These are phyloP conservation scores for Callospermophilus lateralis DNA, from an alignment of 2,113 vertebrate species.

Conservation along the genomic window DNA sequence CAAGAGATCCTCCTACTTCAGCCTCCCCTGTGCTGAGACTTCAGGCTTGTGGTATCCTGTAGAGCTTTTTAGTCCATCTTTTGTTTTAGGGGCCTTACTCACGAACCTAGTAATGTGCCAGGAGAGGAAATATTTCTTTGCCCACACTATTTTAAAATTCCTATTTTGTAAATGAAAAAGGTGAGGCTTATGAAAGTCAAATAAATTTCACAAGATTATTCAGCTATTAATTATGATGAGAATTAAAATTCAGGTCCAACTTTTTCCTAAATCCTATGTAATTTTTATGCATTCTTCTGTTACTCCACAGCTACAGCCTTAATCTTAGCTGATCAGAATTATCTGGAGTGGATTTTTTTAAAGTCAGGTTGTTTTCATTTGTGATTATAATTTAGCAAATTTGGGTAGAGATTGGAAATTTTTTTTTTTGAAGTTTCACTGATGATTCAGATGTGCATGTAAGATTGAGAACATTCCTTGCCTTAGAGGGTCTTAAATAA, in stretches of 20 bases:
- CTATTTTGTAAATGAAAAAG: neutral
- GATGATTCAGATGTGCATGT: neutral
- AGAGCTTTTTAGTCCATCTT: too few relatives aligned
- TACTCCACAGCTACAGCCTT: neutral
- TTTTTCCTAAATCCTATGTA: neutral
- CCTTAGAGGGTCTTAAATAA: neutral
- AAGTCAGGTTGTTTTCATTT: neutral
- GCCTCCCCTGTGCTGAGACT: too few relatives aligned
- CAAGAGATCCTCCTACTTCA: too few relatives aligned
- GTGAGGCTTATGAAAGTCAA: neutral
- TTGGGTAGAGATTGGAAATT: neutral
- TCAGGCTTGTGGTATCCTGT: too few relatives aligned
- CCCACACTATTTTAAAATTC: neutral
- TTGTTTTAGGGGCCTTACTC: too few relatives aligned
- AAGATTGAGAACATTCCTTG: neutral
- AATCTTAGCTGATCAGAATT: neutral
- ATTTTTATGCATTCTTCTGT: neutral
- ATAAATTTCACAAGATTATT: neutral
- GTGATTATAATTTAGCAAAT: conserved; percentile 8
- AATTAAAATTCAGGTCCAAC: neutral
- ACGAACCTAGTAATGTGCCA: too few relatives aligned
- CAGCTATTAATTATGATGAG: neutral
- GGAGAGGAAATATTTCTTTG: neutral
- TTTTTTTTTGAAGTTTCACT: neutral
- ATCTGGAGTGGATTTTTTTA: neutral